Base-by-base conservation (phyloP, 64 coral and sea anemone species). In the Trachythela sp. region DNA sequence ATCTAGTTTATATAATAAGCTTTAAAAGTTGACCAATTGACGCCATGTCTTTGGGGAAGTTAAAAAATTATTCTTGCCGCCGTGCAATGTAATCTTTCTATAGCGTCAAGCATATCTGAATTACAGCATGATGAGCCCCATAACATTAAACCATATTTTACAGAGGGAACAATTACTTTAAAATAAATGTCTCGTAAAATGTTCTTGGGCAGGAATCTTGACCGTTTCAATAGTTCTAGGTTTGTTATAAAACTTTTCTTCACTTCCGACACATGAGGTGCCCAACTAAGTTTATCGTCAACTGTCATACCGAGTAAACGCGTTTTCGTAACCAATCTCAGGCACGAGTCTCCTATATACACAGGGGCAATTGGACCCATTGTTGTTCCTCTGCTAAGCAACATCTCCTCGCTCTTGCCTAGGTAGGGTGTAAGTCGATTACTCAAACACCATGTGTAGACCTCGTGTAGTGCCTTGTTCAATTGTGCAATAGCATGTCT, bases 241-340 rank as follows among this genome's bases (percentile, higher is more conserved):
- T 85, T 85, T 5, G 13, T 85, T 45, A 37, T 37, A 45, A 85
- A 45, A 9, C 40, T 37, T 48, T 48, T 37, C 40, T 59, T 59
- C 2, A 59, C 4, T 22, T 59, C 54, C 24, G 15, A 14, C 2
- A 3, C 15, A n/a, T 59, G 54, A 59, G 54, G 54, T 59, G 15
- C 24, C 54, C 18, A 59, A 59, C 54, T 84, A 24, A 84, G 2
- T 43, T 64, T 84, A 8, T 88, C 36, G 43, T 92, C 71, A 3
- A 64, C 45, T 13, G 34, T 83, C 43, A 92, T 54, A 13, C 90
- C 90, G 4, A 87, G 85, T 11, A 87, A 30, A 24, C 72, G 85
- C 24, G 91, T 84, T 80, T 83, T 88, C 9, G 18, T 60, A 2
- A 88, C 86, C 75, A 68, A 88, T 0, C 42, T 27, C 1, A 92